Percentiles rank a stretch among this genome's conserved stretches.
phyloP scores from a whole-genome alignment of 2,888 invertebrate genomes.

The Eupithecia dodoneata region DNA sequence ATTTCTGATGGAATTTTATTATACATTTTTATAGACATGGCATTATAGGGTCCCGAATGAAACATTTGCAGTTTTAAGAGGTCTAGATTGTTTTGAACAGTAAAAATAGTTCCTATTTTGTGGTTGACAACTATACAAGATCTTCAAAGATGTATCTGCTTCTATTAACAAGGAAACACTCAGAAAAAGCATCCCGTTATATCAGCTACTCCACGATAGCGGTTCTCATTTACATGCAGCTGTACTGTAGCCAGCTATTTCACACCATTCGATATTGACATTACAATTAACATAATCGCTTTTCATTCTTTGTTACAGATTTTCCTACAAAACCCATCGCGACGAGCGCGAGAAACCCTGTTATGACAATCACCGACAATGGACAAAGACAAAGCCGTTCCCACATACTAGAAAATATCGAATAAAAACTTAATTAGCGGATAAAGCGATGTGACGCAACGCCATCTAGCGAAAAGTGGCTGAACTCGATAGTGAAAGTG shows the following conservation, averaged over 20 bases:
- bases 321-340: constrained; percentile 57
- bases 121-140: neutral
- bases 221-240: neutral
- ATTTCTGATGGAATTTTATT: no score
- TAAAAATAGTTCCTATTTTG: neutral
- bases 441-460: constrained; percentile 70
- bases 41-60: no score
- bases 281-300: constrained; percentile 26
- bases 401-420: constrained; percentile 65
- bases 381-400: constrained; percentile 54
- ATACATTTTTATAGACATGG: no score
- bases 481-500: constrained; percentile 66
- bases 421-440: constrained; percentile 55
- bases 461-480: constrained; percentile 65
- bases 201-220: neutral
- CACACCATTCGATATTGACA: constrained; percentile 21
- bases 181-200: neutral
- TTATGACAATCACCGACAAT: constrained; percentile 62
- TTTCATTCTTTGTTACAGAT: constrained; percentile 69
- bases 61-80: no score
- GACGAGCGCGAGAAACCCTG: constrained; percentile 54
- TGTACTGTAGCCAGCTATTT: neutral
- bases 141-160: neutral
- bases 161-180: neutral
- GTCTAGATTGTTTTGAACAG: no score